Evolutionary conservation across 2,888 invertebrate species (phyloP), one percentile per base, ranked within the genome.

Genomic region (Limnephilus rhombicus): DNA sequence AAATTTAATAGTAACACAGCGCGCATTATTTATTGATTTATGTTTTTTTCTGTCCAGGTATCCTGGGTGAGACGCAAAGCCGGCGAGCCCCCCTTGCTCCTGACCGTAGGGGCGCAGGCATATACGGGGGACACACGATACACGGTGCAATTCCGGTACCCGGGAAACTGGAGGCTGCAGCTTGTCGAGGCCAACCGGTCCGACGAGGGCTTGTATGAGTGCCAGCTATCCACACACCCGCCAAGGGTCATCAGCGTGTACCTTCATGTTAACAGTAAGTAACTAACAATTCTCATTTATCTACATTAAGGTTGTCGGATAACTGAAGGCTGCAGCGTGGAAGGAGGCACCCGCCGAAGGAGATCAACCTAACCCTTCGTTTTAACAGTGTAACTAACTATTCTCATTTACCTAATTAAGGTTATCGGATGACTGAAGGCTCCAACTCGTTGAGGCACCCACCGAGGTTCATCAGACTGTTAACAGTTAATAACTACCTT

Each of bases 21-120:
- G 41, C 41, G 41, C 12, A 49, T 31, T 31, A 31, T 31, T 53
- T 53, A 18, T 4, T 53, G 53, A 68, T 29, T 41, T 12, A 13
- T 45, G 29, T 31, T 45, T 91, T 31, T 45, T 90, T 34, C 53
- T 86, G 29, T 31, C 37, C 94, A 97, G 97, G 97, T 97, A 34
- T 97, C 97, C 68, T 98, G 98, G 98, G 97, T 98, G 9, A 96
- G 97, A 93, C 96, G 96, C 94, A 96, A 95, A 13, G 95, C 95
- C 94, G 96, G 96, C 85, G 96, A 96, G 89, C 97, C 97, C 95
- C 97, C 97, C 88, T 96, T 96, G 94, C 95, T 96, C 88, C 95
- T 96, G 91, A 97, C 97, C 12, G 96, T 97, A 7, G 96, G 96
- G 45, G 94, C 96, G 81, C 95, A 96, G 89, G 96, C 96, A 9